Percentiles rank a stretch among this genome's conserved stretches.
Evolutionary conservation across 2,888 invertebrate species (phyloP).

Genomic region (Bruchidius siliquastri): DNA sequence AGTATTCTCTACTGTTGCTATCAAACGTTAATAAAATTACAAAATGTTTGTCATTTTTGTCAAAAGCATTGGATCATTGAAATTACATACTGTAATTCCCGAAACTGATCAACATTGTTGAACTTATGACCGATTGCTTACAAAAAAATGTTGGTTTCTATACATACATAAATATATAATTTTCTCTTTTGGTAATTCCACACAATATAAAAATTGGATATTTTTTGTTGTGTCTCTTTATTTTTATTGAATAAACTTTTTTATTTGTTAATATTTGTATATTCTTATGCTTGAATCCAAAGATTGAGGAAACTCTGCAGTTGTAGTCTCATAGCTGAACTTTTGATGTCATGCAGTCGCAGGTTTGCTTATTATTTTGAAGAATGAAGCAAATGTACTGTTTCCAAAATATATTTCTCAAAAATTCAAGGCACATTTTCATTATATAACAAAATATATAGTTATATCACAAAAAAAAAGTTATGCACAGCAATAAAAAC

Average conservation of each 20-base stretch:
- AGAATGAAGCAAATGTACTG: background rate
- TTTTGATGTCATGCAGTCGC: background rate
- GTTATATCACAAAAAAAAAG: constrained; percentile 13
- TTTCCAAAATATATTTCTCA: background rate
- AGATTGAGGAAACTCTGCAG: no score
- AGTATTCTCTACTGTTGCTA: no score
- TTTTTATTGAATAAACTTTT: background rate
- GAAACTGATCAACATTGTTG: no score
- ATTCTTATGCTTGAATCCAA: background rate
- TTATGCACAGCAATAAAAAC: constrained; percentile 1
- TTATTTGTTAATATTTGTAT: background rate
- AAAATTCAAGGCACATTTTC: constrained; percentile 8
- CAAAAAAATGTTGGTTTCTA: no score
- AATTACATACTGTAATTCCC: no score
- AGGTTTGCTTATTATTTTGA: background rate
- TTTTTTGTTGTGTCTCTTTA: background rate
- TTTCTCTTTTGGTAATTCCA: background rate
- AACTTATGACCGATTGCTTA: no score
- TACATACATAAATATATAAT: no score
- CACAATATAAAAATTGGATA: background rate
- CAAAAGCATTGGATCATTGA: no score
- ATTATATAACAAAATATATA: constrained; percentile 7
- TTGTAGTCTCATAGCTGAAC: no score
- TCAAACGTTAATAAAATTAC: no score
- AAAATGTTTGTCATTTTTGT: no score